A percentile compares a stretch with the other conserved stretches of the same genome.
phyloP scores from a whole-genome alignment of 2,888 invertebrate species.

The Drosophila barbarae region DNA sequence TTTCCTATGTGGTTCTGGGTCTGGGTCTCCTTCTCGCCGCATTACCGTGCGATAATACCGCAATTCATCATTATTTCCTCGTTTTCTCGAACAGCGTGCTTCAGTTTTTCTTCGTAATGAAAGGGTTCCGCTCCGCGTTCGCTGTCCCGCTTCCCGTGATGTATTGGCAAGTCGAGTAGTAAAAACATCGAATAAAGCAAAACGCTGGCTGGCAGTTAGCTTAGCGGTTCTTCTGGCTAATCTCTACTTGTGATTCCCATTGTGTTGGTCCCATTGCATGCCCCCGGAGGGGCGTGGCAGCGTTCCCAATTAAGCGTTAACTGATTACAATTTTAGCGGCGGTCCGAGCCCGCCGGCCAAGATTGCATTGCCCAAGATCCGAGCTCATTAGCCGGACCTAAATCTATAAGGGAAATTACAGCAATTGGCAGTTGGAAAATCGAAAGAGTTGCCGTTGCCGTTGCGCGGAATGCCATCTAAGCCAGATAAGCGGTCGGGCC shows the following conservation, averaged over 20 bases:
- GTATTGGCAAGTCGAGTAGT: conserved; percentile 62
- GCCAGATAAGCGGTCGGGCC: conserved; percentile 45
- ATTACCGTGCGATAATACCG: conserved; percentile 74
- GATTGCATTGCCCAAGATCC: conserved; percentile 54
- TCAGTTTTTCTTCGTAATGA: conserved; percentile 51
- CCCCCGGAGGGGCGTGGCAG: conserved; percentile 31
- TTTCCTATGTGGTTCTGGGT: conserved; percentile 27
- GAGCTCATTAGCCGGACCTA: conserved; percentile 62
- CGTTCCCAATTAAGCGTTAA: conserved; percentile 68
- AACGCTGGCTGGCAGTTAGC: conserved; percentile 36
- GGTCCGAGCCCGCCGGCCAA: conserved; percentile 44
- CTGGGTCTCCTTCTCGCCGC: conserved; percentile 37
- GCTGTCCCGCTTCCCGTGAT: conserved; percentile 48
- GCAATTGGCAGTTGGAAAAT: conserved; percentile 49
- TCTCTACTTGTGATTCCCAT: conserved; percentile 24
- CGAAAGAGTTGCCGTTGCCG: conserved; percentile 32
- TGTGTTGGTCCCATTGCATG: conserved; percentile 25
- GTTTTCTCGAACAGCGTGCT: conserved; percentile 31
- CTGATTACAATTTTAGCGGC: conserved; percentile 66
- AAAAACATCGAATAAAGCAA: conserved; percentile 38
- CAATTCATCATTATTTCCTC: conserved; percentile 77
- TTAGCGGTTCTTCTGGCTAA: conserved; percentile 39
- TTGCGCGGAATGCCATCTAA: conserved; percentile 45
- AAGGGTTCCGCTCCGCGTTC: conserved; percentile 58
- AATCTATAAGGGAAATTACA: conserved; percentile 61